phyloP scores from a whole-genome alignment of 2,888 invertebrate genomes.

The Acrobasis suavella region DNA sequence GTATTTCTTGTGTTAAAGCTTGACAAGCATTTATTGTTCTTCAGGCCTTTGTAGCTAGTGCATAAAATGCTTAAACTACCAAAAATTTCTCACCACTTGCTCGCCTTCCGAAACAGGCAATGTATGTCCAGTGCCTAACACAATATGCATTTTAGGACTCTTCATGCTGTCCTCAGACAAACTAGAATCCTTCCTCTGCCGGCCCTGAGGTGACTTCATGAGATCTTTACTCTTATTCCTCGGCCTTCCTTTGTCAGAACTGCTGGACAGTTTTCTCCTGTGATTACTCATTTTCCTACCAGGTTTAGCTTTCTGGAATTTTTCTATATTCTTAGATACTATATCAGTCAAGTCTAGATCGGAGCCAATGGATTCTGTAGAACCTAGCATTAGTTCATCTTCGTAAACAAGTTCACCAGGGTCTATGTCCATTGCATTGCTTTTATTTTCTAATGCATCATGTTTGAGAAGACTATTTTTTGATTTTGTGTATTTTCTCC shows the following conservation, averaged over 20 bases:
- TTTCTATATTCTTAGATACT: slow-evolving; percentile 51
- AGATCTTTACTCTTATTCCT: slow-evolving; percentile 57
- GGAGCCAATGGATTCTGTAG: slow-evolving; percentile 62
- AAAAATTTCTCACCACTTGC: slow-evolving; percentile 72
- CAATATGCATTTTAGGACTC: slow-evolving; percentile 75
- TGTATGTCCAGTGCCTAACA: slow-evolving; percentile 78
- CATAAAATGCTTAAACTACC: no score
- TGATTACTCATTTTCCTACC: slow-evolving; percentile 70
- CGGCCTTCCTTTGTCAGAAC: slow-evolving; percentile 49
- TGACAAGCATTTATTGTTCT: no score
- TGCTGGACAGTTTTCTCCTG: slow-evolving; percentile 65
- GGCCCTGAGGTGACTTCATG: slow-evolving; percentile 57
- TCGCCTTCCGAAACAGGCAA: slow-evolving; percentile 83
- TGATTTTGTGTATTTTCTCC: slow-evolving; percentile 34
- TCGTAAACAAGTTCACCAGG: slow-evolving; percentile 65
- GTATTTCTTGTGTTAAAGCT: no score
- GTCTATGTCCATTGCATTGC: slow-evolving; percentile 42
- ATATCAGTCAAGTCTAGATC: slow-evolving; percentile 54
- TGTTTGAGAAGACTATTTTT: slow-evolving; percentile 49
- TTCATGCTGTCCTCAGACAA: slow-evolving; percentile 64
- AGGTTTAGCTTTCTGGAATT: slow-evolving; percentile 53
- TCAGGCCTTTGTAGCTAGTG: no score
- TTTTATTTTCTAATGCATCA: slow-evolving; percentile 38
- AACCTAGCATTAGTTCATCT: slow-evolving; percentile 64
- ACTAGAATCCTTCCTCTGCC: slow-evolving; percentile 62